Conservation (phyloP, 2,797 vertebrate species). For the Aselliscus stoliczkanus region DNA sequence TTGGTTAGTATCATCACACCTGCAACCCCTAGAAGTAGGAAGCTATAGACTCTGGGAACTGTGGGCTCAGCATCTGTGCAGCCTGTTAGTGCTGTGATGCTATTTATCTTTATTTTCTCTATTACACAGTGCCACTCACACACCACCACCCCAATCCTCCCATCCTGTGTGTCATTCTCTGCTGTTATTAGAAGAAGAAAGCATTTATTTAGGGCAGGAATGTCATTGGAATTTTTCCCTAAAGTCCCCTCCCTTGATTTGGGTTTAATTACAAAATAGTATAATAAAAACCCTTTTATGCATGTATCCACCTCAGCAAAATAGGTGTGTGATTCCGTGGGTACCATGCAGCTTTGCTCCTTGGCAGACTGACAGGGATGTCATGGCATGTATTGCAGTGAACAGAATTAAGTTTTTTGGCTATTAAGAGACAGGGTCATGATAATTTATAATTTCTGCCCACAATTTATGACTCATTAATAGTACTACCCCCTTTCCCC, state of each 20-base stretch:
- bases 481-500: not conserved
- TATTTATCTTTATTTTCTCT: not conserved
- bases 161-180: not conserved
- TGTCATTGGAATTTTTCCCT: slow-evolving; percentile 14
- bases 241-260: not conserved
- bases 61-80: not conserved
- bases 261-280: slow-evolving; percentile 8
- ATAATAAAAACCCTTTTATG: not conserved
- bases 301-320: not conserved
- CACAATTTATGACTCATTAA: slow-evolving; percentile 21
- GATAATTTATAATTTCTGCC: slow-evolving; percentile 35
- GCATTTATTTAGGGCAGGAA: not conserved
- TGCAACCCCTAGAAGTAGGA: not conserved
- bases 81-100: not conserved
- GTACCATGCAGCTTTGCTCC: not conserved
- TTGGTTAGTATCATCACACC: slow-evolving; percentile 21
- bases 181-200: not conserved
- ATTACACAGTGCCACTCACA: not conserved
- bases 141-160: too few relatives aligned
- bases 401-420: not conserved
- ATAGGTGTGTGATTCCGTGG: not conserved
- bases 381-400: not conserved
- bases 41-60: not conserved
- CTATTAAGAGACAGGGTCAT: not conserved
- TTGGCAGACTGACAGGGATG: not conserved